Evolutionary conservation across 2,888 invertebrate genomes (phyloP).

Genomic region (Achlya flavicornis): DNA sequence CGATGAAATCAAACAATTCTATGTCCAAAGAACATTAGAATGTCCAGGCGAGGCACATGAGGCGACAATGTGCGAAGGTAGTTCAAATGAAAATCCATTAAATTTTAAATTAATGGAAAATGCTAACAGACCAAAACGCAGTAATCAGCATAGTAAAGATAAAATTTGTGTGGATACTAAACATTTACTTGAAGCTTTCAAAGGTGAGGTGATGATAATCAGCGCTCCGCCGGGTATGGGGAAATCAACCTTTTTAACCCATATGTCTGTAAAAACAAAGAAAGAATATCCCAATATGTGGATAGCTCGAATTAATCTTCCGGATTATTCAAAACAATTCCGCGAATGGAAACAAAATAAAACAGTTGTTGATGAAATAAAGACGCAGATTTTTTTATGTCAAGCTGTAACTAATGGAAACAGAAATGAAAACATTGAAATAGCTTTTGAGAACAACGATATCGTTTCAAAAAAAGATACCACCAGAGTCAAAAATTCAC

Average conservation of each 20-base stretch:
- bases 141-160: too few relatives aligned
- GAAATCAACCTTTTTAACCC: slow-evolving; percentile 32
- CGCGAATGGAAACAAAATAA: slow-evolving; percentile 17
- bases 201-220: not conserved
- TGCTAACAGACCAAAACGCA: too few relatives aligned
- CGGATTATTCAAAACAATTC: slow-evolving; percentile 19
- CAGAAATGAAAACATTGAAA: not conserved
- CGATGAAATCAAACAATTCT: slow-evolving; percentile 23
- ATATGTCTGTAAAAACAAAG: slow-evolving; percentile 29
- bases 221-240: slow-evolving; percentile 31
- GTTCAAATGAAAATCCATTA: too few relatives aligned
- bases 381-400: not conserved
- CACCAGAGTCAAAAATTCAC: not conserved
- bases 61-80: too few relatives aligned
- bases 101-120: too few relatives aligned
- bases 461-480: not conserved
- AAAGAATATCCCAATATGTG: slow-evolving; percentile 20
- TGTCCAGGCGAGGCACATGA: too few relatives aligned
- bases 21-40: slow-evolving; percentile 21
- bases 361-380: not conserved
- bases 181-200: not conserved
- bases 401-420: not conserved
- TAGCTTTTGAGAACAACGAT: not conserved
- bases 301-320: slow-evolving; percentile 26
- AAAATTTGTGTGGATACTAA: too few relatives aligned